Evolutionary conservation across 2,888 invertebrate genomes (phyloP), one percentile per base, ranked within the genome.

Genomic region (Macropis europaea): DNA sequence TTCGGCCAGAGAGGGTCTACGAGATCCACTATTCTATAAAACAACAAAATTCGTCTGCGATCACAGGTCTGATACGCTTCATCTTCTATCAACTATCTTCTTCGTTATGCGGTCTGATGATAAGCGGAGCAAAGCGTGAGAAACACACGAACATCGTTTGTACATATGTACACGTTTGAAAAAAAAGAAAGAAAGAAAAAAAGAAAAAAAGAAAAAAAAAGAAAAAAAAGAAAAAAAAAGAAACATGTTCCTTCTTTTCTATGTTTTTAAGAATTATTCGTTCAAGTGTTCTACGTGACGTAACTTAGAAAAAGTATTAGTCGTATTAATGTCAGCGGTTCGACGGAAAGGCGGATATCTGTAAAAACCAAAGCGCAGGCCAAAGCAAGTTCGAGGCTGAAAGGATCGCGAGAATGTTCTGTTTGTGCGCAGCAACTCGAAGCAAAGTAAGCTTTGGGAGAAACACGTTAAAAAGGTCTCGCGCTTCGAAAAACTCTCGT

Each of bases 1-100:
- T 92, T 98, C 97, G 89, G 97, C 97, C 92, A 97, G 93, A 89
- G 97, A 97, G 90, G 94, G 95, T 93, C 96, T 94, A 93, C 97
- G 94, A 86, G 92, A 91, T 90, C 82, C 81, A 79, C 74, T 79
- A 82, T 54, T 87, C 90, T 90, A 90, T 81, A 84, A 85, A 80
- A 86, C 80, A 82, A 85, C 63, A 85, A 85, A 85, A 81, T 71
- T 66, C 73, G 72, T 77, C 61, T 57, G 57, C 71, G 63, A 56
- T 77, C 72, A 75, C 52, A 72, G 54, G 26, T 60, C 73, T 54
- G 54, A 43, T 56, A 43, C 38, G 34, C 42, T 45, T 43, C 17
- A 22, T 53, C 45, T 34, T n/a, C 32, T 30, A 30, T 11, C n/a
- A n/a, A n/a, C n/a, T n/a, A n/a, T 5, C 38, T 66, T 64, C 53